A percentile compares a stretch with the other conserved stretches of the same genome.
Conservation (phyloP, 2,888 invertebrate species). For the Temnothorax unifasciatus region DNA sequence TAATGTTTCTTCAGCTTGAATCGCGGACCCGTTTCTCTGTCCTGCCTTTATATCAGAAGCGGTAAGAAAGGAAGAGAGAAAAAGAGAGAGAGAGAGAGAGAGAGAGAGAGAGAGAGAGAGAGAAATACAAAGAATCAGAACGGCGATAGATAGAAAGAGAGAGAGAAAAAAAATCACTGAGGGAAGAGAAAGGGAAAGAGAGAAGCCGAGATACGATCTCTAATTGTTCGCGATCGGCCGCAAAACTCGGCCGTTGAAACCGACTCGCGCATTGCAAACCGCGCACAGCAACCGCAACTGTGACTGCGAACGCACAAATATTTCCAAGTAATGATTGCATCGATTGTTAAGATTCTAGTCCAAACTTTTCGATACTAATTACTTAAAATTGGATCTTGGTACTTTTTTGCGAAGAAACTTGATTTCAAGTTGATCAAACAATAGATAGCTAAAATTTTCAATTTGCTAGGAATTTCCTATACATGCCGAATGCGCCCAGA, state of each 20-base stretch:
- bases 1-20: conserved; percentile 34
- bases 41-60: conserved; percentile 8
- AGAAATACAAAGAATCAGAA: not conserved
- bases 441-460: not conserved
- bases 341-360: not conserved
- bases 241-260: conserved; percentile 74
- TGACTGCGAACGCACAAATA: conserved; percentile 20
- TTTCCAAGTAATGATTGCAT: not conserved
- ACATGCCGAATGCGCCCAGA: not conserved
- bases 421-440: not conserved
- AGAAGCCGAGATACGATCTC: conserved; percentile 77
- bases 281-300: not conserved
- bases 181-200: conserved; percentile 47
- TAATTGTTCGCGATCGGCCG: conserved; percentile 76
- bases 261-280: conserved; percentile 37
- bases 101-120: conserved; percentile 12
- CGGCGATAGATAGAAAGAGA: not conserved
- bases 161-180: conserved; percentile 17
- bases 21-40: conserved; percentile 44
- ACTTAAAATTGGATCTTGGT: not conserved
- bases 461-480: not conserved
- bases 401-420: not conserved
- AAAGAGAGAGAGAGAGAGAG: not conserved
- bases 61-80: not conserved
- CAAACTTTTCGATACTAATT: not conserved